Conservation (phyloP, 1,140 invertebrate genomes). For the Hyles euphorbiae region DNA sequence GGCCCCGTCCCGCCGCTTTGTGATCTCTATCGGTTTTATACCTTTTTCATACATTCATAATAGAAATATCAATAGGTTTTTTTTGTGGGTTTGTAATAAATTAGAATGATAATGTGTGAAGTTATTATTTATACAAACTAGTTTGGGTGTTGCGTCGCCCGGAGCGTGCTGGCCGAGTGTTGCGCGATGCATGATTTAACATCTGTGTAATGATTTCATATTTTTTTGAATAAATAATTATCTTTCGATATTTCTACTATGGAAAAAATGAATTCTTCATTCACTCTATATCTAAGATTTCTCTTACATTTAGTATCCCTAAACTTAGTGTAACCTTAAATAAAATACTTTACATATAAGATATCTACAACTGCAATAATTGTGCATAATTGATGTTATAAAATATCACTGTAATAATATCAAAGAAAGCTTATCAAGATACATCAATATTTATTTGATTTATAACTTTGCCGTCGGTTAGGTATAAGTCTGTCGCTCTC, state of each 20-base stretch:
- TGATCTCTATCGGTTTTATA: conserved; percentile 36
- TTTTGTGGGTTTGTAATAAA: conserved; percentile 29
- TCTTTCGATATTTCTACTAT: background rate
- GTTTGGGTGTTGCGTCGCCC: background rate
- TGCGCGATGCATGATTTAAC: too few relatives aligned
- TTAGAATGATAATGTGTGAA: conserved; percentile 28
- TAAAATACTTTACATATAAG: too few relatives aligned
- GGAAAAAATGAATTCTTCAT: background rate
- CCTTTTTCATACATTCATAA: conserved; percentile 42
- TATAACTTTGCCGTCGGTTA: too few relatives aligned
- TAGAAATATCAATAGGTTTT: conserved; percentile 62
- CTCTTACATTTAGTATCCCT: background rate
- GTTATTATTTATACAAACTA: conserved; percentile 14
- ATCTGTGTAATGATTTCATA: background rate
- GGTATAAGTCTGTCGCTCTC: too few relatives aligned
- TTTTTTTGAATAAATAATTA: conserved; percentile 4
- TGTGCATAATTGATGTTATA: too few relatives aligned
- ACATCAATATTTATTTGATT: too few relatives aligned
- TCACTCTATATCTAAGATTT: background rate
- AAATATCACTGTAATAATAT: too few relatives aligned
- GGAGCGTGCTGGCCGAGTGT: background rate
- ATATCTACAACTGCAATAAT: too few relatives aligned
- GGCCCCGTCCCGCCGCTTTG: conserved; percentile 38
- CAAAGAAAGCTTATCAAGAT: too few relatives aligned
- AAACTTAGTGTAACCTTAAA: too few relatives aligned